Evolutionary conservation across 2,113 vertebrate species (phyloP).

Genomic region (Haplochromis burtoni): DNA sequence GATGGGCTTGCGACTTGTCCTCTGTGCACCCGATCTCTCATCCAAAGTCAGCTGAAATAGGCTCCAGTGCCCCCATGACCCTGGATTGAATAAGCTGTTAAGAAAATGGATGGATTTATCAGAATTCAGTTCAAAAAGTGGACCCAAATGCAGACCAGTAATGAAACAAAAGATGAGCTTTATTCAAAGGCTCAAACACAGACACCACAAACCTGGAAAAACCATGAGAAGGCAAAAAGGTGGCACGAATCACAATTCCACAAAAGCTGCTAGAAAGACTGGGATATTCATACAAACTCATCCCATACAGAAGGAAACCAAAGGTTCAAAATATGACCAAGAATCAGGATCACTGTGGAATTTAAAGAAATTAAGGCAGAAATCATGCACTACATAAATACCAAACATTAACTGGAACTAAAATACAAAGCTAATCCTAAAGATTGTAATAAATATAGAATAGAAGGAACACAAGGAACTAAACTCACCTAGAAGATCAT

Average conservation of each 20-base stretch:
- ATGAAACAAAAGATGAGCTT: not conserved
- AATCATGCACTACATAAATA: not conserved
- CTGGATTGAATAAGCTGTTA: not conserved
- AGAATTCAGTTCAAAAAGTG: not conserved
- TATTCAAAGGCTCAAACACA: not conserved
- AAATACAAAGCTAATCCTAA: rapidly evolving
- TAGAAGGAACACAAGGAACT: not conserved
- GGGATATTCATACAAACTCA: not conserved
- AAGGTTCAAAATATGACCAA: not conserved
- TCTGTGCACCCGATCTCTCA: not conserved
- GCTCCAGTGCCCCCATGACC: not conserved
- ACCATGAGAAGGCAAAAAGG: not conserved
- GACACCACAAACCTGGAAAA: not conserved
- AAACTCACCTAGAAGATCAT: not conserved
- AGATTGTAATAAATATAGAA: not conserved
- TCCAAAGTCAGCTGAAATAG: not conserved
- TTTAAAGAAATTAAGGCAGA: not conserved
- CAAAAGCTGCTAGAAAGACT: not conserved
- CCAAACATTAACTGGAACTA: not conserved
- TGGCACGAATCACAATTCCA: not conserved
- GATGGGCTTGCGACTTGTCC: not conserved
- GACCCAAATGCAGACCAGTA: not conserved
- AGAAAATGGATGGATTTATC: not conserved
- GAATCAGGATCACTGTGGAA: not conserved
- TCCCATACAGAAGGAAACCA: not conserved